Percentiles rank a stretch among this genome's conserved stretches.
Evolutionary conservation across 2,113 vertebrate genomes (phyloP).

Genomic region (Columbina picui): DNA sequence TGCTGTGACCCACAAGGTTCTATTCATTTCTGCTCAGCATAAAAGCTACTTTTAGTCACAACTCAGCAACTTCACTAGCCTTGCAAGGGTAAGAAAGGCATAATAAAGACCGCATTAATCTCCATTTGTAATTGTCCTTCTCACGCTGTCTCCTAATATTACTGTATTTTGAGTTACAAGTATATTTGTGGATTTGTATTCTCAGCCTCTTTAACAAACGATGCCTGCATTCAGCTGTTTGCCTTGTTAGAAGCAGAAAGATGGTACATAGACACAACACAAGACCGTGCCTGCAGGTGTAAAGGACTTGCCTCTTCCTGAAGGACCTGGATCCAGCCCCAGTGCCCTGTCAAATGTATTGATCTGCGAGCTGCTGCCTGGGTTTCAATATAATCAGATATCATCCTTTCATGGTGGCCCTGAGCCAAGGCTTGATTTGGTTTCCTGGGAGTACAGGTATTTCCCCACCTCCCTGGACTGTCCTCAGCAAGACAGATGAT

Average conservation of each 20-base stretch:
- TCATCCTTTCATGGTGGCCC: neutral
- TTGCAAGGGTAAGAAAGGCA: neutral
- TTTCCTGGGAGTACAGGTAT: neutral
- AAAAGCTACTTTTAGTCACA: neutral
- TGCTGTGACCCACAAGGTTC: neutral
- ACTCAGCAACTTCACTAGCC: neutral
- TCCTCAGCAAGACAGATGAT: neutral
- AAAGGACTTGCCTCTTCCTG: neutral
- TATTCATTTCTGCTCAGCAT: neutral
- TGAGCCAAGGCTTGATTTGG: neutral
- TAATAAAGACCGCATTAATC: neutral
- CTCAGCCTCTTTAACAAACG: neutral
- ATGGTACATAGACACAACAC: accelerated
- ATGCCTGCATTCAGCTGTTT: neutral
- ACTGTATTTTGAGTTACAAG: neutral
- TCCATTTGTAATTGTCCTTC: neutral
- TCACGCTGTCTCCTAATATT: neutral
- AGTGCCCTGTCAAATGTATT: neutral
- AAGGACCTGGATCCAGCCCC: neutral
- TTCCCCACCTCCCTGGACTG: neutral
- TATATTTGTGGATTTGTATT: neutral
- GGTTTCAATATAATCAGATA: neutral
- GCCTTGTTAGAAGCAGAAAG: neutral
- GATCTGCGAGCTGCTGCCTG: neutral
- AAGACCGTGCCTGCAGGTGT: accelerated